phyloP scores from a whole-genome alignment of 2,888 invertebrate genomes.

The Rhopalosiphum nymphaeae region DNA sequence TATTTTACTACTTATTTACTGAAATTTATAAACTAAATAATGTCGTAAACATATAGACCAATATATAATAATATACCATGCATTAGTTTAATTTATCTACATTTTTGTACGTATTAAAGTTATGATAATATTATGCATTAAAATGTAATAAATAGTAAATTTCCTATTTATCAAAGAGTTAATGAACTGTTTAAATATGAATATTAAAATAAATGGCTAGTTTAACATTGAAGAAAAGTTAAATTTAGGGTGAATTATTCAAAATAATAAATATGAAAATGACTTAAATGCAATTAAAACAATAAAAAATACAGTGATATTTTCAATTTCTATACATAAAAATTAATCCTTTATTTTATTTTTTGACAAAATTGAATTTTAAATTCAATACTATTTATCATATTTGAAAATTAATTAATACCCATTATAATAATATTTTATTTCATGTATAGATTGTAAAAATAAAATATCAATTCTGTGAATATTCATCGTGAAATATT shows the following conservation, averaged over 20 bases:
- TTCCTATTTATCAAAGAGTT: neutral
- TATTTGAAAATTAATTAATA: slow-evolving; percentile 1
- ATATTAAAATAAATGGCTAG: neutral
- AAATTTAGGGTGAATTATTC: neutral
- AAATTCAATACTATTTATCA: neutral
- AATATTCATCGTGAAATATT: neutral
- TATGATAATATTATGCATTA: neutral
- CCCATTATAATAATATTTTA: neutral
- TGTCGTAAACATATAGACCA: neutral
- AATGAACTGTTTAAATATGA: neutral
- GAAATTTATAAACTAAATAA: neutral
- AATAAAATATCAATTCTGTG: neutral
- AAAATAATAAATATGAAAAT: neutral
- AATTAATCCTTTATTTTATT: neutral
- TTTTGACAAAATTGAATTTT: neutral
- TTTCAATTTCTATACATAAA: neutral
- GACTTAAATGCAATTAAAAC: neutral
- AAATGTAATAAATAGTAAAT: neutral
- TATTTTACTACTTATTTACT: neutral
- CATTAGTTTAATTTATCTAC: neutral
- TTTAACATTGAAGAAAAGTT: neutral
- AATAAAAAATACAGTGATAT: neutral
- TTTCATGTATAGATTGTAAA: neutral
- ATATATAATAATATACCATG: neutral
- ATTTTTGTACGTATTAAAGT: neutral